phyloP scores from a whole-genome alignment of 2,113 vertebrate genomes.

The Brachypteracias leptosomus region DNA sequence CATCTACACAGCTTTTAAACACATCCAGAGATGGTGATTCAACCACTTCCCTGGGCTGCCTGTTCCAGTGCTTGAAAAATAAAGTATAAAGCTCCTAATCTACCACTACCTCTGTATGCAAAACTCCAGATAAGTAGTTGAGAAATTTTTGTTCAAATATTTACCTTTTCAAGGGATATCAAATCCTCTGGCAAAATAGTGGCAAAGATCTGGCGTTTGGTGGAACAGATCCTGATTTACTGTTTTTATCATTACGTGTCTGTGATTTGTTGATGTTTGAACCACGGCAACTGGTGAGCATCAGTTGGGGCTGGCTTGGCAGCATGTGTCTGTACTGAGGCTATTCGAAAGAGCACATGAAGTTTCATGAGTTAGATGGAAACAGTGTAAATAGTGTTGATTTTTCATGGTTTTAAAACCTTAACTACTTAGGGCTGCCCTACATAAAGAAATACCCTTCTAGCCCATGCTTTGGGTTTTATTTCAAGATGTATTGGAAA shows the following conservation, averaged over 20 bases:
- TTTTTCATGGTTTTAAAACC: background rate
- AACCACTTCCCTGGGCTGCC: no score
- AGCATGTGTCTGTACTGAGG: background rate
- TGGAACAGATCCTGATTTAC: background rate
- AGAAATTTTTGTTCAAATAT: background rate
- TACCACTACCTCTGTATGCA: background rate
- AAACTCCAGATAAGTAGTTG: background rate
- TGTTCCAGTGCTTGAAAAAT: no score
- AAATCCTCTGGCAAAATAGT: background rate
- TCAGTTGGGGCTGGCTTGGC: background rate
- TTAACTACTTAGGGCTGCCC: background rate
- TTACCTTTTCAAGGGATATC: background rate
- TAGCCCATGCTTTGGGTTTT: background rate
- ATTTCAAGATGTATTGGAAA: background rate
- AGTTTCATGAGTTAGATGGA: background rate
- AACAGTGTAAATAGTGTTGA: background rate
- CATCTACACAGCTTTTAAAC: no score
- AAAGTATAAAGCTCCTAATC: background rate
- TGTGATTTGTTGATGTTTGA: background rate
- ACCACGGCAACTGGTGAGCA: background rate
- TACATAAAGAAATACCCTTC: background rate
- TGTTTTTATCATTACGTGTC: background rate
- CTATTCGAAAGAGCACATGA: fast-evolving
- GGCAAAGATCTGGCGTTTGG: background rate
- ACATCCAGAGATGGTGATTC: no score